A percentile compares a stretch with the other conserved stretches of the same genome.
These are phyloP conservation scores for Criorhina ranunculi DNA, from an alignment of 2,888 invertebrate species.

Conservation along the genomic window DNA sequence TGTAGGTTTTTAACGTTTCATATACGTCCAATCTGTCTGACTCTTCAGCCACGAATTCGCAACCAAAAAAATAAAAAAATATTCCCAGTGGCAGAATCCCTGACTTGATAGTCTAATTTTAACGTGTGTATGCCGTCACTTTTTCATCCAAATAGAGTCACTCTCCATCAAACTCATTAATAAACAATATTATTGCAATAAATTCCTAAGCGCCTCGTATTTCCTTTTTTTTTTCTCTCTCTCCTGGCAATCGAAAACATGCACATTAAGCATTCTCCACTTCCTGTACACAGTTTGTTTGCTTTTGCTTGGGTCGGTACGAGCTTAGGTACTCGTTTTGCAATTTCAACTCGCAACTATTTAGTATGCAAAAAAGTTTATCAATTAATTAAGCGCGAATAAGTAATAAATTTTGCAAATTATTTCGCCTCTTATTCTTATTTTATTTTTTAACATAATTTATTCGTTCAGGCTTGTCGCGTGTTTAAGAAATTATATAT, in stretches of 20 bases:
- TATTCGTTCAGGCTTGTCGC: constrained; percentile 9
- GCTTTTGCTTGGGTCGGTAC: no score
- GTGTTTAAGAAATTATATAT: constrained; percentile 28
- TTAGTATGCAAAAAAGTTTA: constrained; percentile 47
- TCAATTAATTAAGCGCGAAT: constrained; percentile 34
- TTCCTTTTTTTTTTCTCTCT: constrained; percentile 40
- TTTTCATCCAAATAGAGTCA: background rate
- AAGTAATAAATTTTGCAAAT: constrained; percentile 32
- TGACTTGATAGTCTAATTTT: no score
- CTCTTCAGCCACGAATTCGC: no score
- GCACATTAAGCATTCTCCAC: constrained; percentile 21
- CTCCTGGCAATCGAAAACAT: constrained; percentile 25
- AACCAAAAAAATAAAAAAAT: no score
- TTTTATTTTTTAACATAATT: constrained; percentile 23
- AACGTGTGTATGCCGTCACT: background rate
- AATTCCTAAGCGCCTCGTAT: constrained; percentile 37
- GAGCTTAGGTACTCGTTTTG: constrained; percentile 23
- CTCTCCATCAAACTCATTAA: constrained; percentile 28
- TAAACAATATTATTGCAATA: constrained; percentile 25
- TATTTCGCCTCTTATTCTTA: constrained; percentile 5
- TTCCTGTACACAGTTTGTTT: constrained; percentile 28
- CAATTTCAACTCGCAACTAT: constrained; percentile 23
- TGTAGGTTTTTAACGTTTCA: no score
- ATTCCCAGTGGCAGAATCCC: no score
- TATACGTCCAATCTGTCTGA: no score